A percentile compares a stretch with the other conserved stretches of the same genome.
These are phyloP conservation scores for Nomada lathburiana DNA, from an alignment of 2,888 invertebrate genomes.

Conservation along the genomic window DNA sequence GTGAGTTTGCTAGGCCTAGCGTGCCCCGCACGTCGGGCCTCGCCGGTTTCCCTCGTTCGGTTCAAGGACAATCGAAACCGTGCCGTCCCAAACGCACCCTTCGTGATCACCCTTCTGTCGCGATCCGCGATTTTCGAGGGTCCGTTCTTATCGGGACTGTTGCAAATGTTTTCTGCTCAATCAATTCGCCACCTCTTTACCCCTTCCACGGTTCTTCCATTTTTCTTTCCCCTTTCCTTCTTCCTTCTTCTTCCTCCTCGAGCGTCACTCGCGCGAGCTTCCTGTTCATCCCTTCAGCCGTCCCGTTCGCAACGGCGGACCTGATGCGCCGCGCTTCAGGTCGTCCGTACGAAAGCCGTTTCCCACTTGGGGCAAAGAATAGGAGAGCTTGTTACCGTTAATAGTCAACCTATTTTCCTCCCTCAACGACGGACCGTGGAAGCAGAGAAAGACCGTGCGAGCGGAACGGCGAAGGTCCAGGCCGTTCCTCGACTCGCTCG, in stretches of 20 bases:
- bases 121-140: constrained; percentile 19
- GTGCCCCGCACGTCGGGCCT: constrained; percentile 26
- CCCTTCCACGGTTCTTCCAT: neutral
- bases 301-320: neutral
- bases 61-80: constrained; percentile 58
- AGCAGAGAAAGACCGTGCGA: neutral
- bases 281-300: neutral
- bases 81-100: neutral
- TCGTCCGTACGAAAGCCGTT: neutral
- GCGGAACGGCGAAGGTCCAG: constrained; percentile 27
- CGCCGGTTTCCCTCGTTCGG: constrained; percentile 35
- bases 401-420: constrained; percentile 27
- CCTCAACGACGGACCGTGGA: neutral
- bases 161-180: neutral
- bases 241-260: neutral
- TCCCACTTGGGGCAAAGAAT: neutral
- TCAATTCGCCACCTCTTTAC: neutral
- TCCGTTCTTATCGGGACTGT: neutral
- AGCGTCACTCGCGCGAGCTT: neutral
- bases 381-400: neutral
- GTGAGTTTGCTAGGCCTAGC: constrained; percentile 49
- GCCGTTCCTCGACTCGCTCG: constrained; percentile 42
- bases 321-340: neutral
- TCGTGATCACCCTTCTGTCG: neutral
- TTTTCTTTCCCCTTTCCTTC: neutral